Conservation (phyloP, 1,140 invertebrate species). For the Pogonomyrmex californicus region DNA sequence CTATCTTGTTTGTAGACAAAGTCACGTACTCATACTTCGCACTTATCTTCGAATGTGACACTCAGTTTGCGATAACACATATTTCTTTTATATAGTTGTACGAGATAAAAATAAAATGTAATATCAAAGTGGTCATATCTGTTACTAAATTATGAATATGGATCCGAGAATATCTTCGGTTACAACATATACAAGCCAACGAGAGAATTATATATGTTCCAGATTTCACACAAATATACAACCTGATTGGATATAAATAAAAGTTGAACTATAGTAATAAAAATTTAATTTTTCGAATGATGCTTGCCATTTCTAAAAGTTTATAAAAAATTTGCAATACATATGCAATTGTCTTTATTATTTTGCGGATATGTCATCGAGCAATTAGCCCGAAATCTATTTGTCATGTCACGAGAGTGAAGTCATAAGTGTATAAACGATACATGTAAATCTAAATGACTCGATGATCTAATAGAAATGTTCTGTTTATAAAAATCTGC, state of each 20-base stretch:
- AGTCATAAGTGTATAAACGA: background rate
- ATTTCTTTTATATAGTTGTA: slow-evolving; percentile 8
- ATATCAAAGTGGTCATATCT: background rate
- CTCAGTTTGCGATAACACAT: slow-evolving; percentile 12
- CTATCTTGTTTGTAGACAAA: slow-evolving; percentile 19
- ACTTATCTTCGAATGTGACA: slow-evolving; percentile 25
- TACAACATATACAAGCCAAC: background rate
- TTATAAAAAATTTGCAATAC: background rate
- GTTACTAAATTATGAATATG: slow-evolving; percentile 5
- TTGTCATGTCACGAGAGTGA: background rate
- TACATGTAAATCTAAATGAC: background rate
- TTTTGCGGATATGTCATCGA: background rate
- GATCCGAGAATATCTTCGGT: slow-evolving; percentile 7
- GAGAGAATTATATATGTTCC: background rate
- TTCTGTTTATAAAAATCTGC: slow-evolving; percentile 39
- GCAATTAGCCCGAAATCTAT: background rate
- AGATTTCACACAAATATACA: slow-evolving; percentile 10
- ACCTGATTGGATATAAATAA: background rate
- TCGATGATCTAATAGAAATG: slow-evolving; percentile 33
- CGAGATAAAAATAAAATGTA: slow-evolving; percentile 14
- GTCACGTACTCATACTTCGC: slow-evolving; percentile 11
- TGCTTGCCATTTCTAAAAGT: background rate
- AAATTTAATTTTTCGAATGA: background rate
- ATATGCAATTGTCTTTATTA: background rate
- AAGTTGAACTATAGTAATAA: background rate